phyloP scores from a whole-genome alignment of 2,113 vertebrate species.

The Pterocles orientalis region DNA sequence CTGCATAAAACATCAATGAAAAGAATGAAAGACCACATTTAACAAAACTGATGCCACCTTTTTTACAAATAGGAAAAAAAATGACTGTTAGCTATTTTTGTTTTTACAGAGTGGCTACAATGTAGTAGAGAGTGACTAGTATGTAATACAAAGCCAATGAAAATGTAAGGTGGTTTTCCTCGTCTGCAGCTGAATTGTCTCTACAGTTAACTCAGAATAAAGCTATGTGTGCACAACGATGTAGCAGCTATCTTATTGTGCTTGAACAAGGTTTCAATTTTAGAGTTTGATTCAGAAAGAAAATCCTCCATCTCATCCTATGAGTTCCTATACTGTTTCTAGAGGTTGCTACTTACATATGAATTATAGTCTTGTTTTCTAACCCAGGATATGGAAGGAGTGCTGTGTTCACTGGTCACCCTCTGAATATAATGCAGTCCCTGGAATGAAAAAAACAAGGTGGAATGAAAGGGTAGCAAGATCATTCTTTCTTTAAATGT shows the following conservation, averaged over 20 bases:
- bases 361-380: not conserved
- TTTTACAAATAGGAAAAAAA: constrained; percentile 18
- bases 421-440: not conserved
- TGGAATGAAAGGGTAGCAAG: not conserved
- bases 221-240: not conserved
- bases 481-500: not conserved
- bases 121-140: not conserved
- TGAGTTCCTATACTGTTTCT: not conserved
- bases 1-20: not conserved
- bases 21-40: constrained; percentile 5
- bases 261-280: not conserved
- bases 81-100: not conserved
- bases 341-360: not conserved
- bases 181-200: not conserved
- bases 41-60: constrained; percentile 9
- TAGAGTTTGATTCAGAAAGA: not conserved
- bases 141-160: constrained; percentile 19
- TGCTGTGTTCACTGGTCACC: not conserved
- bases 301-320: not conserved
- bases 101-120: not conserved
- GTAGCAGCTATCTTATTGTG: not conserved
- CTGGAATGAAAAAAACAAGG: not conserved
- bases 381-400: not conserved
- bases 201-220: not conserved
- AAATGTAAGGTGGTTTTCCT: not conserved